phyloP scores from a whole-genome alignment of 2,888 invertebrate species.

The Platynereis dumerilii region DNA sequence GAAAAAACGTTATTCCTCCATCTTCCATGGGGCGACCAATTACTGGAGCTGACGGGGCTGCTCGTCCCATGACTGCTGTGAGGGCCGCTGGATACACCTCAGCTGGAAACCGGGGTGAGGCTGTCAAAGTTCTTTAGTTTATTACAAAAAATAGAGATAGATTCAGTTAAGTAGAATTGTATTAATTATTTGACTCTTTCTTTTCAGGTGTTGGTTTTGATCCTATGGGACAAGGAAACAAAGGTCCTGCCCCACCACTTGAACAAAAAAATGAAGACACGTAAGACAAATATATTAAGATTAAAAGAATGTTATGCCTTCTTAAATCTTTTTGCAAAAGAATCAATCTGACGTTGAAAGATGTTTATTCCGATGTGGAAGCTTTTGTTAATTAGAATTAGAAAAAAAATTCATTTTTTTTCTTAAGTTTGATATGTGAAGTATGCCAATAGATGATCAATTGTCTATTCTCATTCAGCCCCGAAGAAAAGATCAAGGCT shows the following conservation, averaged over 20 bases:
- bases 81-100: slow-evolving; percentile 95
- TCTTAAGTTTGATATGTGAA: too few species aligned
- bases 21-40: slow-evolving; percentile 58
- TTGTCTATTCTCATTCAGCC: too few species aligned
- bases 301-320: too few species aligned
- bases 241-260: slow-evolving; percentile 67
- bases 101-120: slow-evolving; percentile 43
- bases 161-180: not conserved
- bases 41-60: slow-evolving; percentile 55
- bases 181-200: not conserved
- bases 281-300: slow-evolving; percentile 63
- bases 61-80: slow-evolving; percentile 94
- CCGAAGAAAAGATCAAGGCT: slow-evolving; percentile 88
- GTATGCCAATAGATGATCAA: too few species aligned
- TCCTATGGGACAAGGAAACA: slow-evolving; percentile 75
- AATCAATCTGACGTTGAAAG: too few species aligned
- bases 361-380: too few species aligned
- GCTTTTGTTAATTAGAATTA: too few species aligned
- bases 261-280: slow-evolving; percentile 81
- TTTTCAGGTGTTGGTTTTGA: slow-evolving; percentile 69
- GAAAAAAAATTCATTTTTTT: too few species aligned
- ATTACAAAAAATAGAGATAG: too few species aligned
- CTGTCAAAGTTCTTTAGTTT: too few species aligned
- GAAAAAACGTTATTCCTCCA: slow-evolving; percentile 40
- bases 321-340: too few species aligned